These are phyloP conservation scores for Drosophila serrata DNA, from an alignment of 1,140 invertebrate genomes.

Conservation along the genomic window DNA sequence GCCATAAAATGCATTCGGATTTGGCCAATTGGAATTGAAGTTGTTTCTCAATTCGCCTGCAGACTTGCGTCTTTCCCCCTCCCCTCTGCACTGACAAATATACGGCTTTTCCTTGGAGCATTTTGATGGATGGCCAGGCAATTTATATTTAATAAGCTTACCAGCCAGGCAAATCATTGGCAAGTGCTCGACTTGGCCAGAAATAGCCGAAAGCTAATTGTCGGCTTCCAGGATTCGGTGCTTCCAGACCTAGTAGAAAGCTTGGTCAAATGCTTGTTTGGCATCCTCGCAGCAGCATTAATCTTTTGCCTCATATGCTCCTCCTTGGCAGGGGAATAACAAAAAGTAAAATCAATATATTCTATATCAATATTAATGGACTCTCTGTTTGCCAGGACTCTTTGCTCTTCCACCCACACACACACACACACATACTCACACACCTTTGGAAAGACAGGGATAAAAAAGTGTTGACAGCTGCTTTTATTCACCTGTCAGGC, in stretches of 20 bases:
- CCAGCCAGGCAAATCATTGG: constrained; percentile 29
- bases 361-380: constrained; percentile 70
- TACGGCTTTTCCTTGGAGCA: constrained; percentile 8
- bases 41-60: constrained; percentile 52
- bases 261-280: constrained; percentile 28
- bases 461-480: constrained; percentile 79
- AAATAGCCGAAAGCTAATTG: constrained; percentile 44
- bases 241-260: constrained; percentile 12
- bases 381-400: constrained; percentile 29
- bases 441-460: constrained; percentile 13
- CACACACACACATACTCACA: constrained; percentile 1
- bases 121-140: constrained; percentile 46
- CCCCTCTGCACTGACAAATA: not conserved
- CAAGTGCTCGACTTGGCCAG: constrained; percentile 27
- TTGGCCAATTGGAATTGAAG: constrained; percentile 47
- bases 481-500: constrained; percentile 80
- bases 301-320: constrained; percentile 36
- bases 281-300: constrained; percentile 28
- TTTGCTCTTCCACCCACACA: not conserved
- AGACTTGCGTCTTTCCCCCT: not conserved
- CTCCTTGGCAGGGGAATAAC: constrained; percentile 27
- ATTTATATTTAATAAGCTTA: constrained; percentile 57
- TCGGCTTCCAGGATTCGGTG: constrained; percentile 9
- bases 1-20: constrained; percentile 62
- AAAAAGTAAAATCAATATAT: constrained; percentile 65